phyloP scores from a whole-genome alignment of 2,888 invertebrate genomes.

The Caprella mutica region DNA sequence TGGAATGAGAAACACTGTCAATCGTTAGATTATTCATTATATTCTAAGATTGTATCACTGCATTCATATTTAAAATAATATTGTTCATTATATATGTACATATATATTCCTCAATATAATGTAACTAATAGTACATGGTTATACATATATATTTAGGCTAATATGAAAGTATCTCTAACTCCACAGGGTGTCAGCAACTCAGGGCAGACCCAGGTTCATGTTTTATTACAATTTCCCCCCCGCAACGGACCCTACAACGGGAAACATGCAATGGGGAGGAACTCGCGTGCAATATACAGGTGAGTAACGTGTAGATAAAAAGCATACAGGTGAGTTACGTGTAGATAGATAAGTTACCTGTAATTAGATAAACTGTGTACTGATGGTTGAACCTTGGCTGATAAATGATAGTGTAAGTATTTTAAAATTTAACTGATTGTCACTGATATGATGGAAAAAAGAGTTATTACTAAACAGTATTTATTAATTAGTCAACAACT shows the following conservation, averaged over 20 bases:
- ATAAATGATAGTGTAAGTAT: no score
- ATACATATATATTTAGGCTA: conserved; percentile 11
- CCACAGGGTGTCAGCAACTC: conserved; percentile 17
- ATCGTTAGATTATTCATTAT: not conserved
- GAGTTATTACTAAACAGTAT: no score
- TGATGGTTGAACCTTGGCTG: no score
- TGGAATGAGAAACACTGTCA: not conserved
- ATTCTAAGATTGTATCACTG: not conserved
- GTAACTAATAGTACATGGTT: no score
- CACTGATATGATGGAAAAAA: no score
- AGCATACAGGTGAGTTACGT: no score
- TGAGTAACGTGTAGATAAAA: no score
- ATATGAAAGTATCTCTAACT: conserved; percentile 8
- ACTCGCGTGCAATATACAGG: conserved; percentile 25
- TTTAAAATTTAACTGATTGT: no score
- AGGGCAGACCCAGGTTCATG: conserved; percentile 30
- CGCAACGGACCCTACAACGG: conserved; percentile 12
- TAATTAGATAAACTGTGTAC: no score
- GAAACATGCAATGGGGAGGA: conserved; percentile 20
- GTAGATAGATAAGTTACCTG: no score
- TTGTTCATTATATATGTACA: conserved; percentile 6
- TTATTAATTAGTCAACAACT: no score
- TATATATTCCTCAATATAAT: conserved; percentile 2
- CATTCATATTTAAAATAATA: conserved; percentile 2
- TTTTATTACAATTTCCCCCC: conserved; percentile 30